Base-by-base conservation (phyloP, 2,113 vertebrate genomes). In the Scomber scombrus region DNA sequence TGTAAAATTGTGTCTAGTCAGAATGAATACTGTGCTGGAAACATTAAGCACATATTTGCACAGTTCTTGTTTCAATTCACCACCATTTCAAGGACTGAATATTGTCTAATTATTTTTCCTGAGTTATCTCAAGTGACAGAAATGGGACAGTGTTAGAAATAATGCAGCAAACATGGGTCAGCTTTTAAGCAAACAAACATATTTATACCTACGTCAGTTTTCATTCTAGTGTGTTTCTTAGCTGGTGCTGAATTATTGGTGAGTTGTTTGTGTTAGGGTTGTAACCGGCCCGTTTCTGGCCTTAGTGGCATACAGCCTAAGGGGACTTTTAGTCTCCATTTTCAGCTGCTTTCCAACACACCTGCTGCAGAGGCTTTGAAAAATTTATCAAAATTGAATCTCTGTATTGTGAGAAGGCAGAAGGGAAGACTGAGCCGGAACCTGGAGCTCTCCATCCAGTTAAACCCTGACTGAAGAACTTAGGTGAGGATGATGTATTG, bases 311-410 rank as follows among this genome's bases (percentile, higher is more conserved):
- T 63, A 7, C 21, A 56, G 26, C 5, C 34, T 40, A 1, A 62
- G 18, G 9, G 34, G 34, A 40, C n/a, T 34, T 43, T 34, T 31
- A 31, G 43, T 46, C 34, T 45, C n/a, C 8, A 23, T 63, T 64
- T 62, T 81, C 71, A 70, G 21, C 47, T 66, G n/a, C 67, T 62
- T 84, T 79, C 67, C 50, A 73, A 57, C 40, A 51, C 60, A 57
- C 31, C 61, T 46, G 15, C 12, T 52, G 64, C 26, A 57, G 65
- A 49, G 1, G 50, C 52, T 52, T 55, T 56, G 66, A 86, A 64
- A 87, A 81, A 87, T 87, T 57, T 81, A 91, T 91, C 63, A 82
- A 83, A 90, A 82, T 91, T 4, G 79, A 80, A 90, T 93, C 80
- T 85, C 46, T 61, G 55, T 57, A 50, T 73, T 71, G 84, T 60